Evolutionary conservation across 2,888 invertebrate species (phyloP).

Genomic region (Agriopis marginaria): DNA sequence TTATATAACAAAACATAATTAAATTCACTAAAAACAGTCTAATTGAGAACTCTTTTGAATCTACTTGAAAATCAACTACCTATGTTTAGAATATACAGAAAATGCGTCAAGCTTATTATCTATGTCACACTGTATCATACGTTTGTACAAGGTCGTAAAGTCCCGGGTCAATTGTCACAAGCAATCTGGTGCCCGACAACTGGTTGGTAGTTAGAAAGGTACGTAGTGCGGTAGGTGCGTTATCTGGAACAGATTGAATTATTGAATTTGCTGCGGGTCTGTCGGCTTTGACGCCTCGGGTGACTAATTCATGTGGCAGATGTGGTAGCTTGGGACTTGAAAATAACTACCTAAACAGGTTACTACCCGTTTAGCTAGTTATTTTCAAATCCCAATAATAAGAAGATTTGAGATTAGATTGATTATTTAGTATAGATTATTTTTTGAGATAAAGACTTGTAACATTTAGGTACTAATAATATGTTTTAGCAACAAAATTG

Average conservation of each 20-base stretch:
- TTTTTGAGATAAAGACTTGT: too few relatives aligned
- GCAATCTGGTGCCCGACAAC: constrained; percentile 39
- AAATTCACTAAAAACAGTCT: too few relatives aligned
- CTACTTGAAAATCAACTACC: too few relatives aligned
- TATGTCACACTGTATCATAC: background rate
- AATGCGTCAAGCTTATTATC: background rate
- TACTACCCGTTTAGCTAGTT: too few relatives aligned
- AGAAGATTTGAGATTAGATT: too few relatives aligned
- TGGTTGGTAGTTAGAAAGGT: background rate
- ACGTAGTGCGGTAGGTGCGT: constrained; percentile 24
- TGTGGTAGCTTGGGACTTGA: background rate
- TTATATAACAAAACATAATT: too few relatives aligned
- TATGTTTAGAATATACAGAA: too few relatives aligned
- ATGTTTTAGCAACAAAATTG: too few relatives aligned
- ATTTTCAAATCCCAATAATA: too few relatives aligned
- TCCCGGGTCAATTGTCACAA: constrained; percentile 40
- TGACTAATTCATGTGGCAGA: constrained; percentile 1
- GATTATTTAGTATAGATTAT: too few relatives aligned
- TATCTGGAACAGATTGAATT: constrained; percentile 41
- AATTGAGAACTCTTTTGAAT: too few relatives aligned
- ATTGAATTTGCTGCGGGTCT: constrained; percentile 28
- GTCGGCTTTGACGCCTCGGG: constrained; percentile 6
- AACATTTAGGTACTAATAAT: too few relatives aligned
- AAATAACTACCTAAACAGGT: background rate
- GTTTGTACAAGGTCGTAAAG: constrained; percentile 31